These are phyloP conservation scores for Hirudinaria manillensis DNA, from an alignment of 2,888 invertebrate genomes.

Conservation along the genomic window DNA sequence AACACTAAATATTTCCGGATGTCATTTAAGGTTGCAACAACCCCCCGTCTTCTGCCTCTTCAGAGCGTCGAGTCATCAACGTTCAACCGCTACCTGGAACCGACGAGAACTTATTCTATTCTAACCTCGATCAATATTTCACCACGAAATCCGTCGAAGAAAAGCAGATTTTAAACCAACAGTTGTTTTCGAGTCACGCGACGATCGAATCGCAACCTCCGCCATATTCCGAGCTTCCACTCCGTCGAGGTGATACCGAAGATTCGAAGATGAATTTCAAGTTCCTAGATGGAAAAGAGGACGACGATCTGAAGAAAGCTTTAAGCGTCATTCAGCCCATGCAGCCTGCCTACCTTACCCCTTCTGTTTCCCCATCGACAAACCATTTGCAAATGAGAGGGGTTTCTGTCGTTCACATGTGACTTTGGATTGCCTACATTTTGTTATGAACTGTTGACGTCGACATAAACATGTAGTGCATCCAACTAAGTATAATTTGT, in stretches of 20 bases:
- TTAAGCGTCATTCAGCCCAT: constrained; percentile 8
- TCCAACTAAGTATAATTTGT: too few relatives aligned
- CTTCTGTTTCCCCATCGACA: background rate
- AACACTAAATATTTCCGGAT: too few relatives aligned
- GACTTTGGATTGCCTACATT: background rate
- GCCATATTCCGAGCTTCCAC: background rate
- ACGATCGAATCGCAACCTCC: background rate
- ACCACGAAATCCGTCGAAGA: background rate
- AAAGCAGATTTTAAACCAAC: background rate
- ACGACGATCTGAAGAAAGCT: constrained; percentile 16
- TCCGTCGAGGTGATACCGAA: background rate
- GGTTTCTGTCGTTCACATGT: background rate
- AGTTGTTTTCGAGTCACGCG: background rate
- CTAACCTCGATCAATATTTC: constrained; percentile 4
- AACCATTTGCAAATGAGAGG: constrained; percentile 3
- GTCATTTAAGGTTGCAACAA: background rate
- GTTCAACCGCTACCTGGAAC: background rate
- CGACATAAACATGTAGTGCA: too few relatives aligned
- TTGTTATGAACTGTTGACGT: too few relatives aligned
- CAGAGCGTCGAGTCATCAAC: background rate
- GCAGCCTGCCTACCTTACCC: constrained; percentile 10
- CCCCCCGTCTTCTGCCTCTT: background rate
- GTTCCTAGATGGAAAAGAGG: background rate
- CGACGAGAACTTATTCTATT: constrained; percentile 1
- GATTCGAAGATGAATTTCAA: background rate